Percentiles rank a stretch among this genome's conserved stretches.
These are phyloP conservation scores for Rhinolophus ferrumequinum DNA, from an alignment of 2,113 vertebrate species.

Conservation along the genomic window DNA sequence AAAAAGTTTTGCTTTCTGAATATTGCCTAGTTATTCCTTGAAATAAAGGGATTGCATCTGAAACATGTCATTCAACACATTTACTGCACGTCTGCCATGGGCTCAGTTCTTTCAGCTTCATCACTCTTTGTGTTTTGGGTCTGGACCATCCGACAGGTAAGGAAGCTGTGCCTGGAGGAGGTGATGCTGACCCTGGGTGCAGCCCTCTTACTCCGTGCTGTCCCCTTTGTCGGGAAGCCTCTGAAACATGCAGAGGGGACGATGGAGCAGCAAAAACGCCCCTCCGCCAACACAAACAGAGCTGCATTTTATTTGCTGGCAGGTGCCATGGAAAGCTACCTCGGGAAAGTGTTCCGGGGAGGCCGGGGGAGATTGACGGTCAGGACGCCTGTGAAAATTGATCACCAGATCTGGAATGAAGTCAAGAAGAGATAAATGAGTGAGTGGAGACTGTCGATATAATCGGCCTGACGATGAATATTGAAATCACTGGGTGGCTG, in stretches of 20 bases:
- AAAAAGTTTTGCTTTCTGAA: neutral
- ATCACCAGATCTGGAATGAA: neutral
- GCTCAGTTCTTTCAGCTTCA: fast-evolving
- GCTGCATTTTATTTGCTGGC: fast-evolving
- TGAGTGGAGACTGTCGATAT: neutral
- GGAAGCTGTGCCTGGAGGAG: neutral
- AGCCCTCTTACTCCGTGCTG: fast-evolving
- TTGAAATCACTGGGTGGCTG: too few species aligned
- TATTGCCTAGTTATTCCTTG: neutral
- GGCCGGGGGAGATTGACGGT: neutral
- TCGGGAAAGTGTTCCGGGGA: too few species aligned
- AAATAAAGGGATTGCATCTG: neutral
- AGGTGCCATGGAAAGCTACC: neutral
- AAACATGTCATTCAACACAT: fast-evolving
- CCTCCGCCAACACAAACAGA: neutral
- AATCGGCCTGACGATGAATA: too few species aligned
- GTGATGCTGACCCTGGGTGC: neutral
- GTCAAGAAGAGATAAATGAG: neutral
- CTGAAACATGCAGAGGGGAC: fast-evolving
- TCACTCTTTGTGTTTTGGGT: neutral
- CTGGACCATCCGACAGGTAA: too few species aligned
- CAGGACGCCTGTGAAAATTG: neutral
- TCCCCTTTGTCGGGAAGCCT: neutral
- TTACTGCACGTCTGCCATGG: fast-evolving
- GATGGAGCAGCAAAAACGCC: too few species aligned